Base-by-base conservation (phyloP, 2,888 invertebrate species). In the Agriopis aurantiaria region DNA sequence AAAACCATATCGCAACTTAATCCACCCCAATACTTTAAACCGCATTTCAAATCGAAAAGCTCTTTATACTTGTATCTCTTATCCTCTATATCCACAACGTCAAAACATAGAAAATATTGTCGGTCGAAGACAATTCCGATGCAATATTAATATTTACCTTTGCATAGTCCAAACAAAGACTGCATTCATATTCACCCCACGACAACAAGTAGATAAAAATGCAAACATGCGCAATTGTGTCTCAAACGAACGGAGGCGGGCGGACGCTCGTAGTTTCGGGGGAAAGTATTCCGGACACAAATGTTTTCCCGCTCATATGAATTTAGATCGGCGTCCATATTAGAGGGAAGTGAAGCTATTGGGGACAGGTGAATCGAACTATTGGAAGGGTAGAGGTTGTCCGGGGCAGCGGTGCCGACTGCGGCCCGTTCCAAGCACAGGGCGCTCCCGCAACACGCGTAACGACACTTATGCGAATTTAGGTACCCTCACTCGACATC, bases 141-240 rank as follows among this genome's bases (percentile, higher is more conserved):
- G 84, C 84, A 86, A 86, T 87, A 87, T 89, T 88, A 88, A 88
- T 88, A 91, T 92, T 91, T 89, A 91, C 89, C 87, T 89, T 83
- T 85, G 86, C 85, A 85, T 81, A 79, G 86, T 88, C 85, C 86
- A 89, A 88, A 91, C 88, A 91, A 90, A 91, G 86, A 84, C 84
- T 88, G 88, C 86, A 92, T 92, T 91, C 89, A 88, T 90, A 92
- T 93, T 92, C 91, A 86, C 85, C 88, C 88, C 91, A 91, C 91
- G 91, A 93, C 92, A 92, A 91, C 89, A 91, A 91, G 88, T 89
- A 90, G 86, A 92, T 92, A 92, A 92, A 93, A 92, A 92, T 92
- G 93, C 92, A 92, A 93, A 93, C 91, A 91, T 83, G 87, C 85
- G 86, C 92, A 91, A 92, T 93, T 91, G 90, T 90, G 90, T 90